Conservation (phyloP, 2,113 vertebrate genomes). For the Pelodiscus sinensis region DNA sequence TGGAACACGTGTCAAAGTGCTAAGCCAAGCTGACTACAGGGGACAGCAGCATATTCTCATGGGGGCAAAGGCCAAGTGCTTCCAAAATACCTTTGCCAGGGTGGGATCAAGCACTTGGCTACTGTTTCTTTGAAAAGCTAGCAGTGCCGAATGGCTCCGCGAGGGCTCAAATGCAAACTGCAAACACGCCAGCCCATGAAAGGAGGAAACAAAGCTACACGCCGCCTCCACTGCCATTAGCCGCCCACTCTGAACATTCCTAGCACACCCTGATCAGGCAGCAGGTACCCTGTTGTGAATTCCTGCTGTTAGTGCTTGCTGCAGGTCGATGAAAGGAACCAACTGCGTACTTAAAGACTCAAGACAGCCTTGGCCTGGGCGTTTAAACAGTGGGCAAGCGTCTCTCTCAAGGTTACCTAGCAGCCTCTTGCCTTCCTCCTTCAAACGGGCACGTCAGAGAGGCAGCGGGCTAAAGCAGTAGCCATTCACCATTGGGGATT, state of each 20-base stretch:
- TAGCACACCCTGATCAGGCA: background rate
- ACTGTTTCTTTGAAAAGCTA: background rate
- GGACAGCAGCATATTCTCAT: background rate
- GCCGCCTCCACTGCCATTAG: accelerated
- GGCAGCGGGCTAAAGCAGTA: accelerated
- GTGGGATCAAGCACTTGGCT: accelerated
- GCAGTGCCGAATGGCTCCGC: background rate
- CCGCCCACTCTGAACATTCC: background rate
- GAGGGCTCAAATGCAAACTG: background rate
- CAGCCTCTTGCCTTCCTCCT: background rate
- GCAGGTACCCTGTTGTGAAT: background rate
- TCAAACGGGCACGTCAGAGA: background rate
- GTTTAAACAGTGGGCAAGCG: background rate
- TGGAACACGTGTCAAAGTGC: background rate
- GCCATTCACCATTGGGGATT: accelerated
- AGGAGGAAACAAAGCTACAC: background rate
- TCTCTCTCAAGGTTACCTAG: background rate
- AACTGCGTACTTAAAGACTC: background rate
- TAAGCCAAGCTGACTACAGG: accelerated
- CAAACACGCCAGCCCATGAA: background rate
- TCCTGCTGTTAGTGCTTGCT: background rate
- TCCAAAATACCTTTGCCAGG: background rate
- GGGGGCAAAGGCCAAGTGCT: accelerated
- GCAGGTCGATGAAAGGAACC: background rate
- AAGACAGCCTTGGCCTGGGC: too few species aligned